Conservation (phyloP, 23 tunicate genomes). For the Ciona savignyi region DNA sequence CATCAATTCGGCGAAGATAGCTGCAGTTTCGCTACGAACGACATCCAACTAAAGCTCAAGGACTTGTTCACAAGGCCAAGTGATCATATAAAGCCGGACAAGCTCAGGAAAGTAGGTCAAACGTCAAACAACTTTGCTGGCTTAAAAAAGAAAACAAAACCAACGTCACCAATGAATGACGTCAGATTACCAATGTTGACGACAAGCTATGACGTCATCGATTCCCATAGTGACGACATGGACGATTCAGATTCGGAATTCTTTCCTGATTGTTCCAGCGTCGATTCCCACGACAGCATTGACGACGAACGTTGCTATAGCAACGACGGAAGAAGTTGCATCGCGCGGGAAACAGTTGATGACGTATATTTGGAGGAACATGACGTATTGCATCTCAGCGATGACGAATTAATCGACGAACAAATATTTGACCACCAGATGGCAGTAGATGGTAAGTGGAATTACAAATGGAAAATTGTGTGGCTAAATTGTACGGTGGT, state of each 20-base stretch:
- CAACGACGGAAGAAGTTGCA: not conserved
- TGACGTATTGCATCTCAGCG: not conserved
- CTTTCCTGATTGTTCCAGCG: conserved; percentile 87
- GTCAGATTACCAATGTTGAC: not conserved
- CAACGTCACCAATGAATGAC: not conserved
- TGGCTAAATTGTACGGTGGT: no score
- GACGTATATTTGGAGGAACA: not conserved
- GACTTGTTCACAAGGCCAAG: not conserved
- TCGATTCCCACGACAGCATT: conserved; percentile 35
- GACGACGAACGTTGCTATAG: not conserved
- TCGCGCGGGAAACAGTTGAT: not conserved
- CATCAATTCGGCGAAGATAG: not conserved
- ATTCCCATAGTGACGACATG: conserved; percentile 9
- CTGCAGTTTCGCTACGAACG: no score
- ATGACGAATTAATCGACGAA: not conserved
- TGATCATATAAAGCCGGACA: not conserved
- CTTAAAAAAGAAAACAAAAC: not conserved
- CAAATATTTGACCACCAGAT: not conserved
- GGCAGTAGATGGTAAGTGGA: not conserved
- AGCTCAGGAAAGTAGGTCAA: not conserved
- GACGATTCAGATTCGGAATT: conserved; percentile 75
- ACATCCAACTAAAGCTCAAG: not conserved
- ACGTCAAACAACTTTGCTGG: no score
- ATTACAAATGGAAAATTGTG: no score
- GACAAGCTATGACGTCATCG: not conserved